These are phyloP conservation scores for Aleiodes sp. DNA, from an alignment of 1,140 invertebrate genomes.

Conservation along the genomic window DNA sequence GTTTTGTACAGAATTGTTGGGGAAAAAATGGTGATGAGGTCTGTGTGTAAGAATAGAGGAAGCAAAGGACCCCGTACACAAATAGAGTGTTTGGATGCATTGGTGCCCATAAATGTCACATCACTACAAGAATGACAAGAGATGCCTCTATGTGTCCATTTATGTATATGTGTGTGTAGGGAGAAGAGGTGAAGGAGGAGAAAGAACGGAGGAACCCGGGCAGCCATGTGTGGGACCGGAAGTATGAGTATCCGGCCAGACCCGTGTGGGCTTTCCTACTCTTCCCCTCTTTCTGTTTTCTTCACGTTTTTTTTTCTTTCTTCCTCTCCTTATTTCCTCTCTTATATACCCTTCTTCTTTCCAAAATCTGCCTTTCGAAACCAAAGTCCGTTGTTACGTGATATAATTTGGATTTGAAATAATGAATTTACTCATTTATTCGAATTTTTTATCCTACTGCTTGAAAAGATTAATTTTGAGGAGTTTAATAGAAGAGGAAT, in stretches of 20 bases:
- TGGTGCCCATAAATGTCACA: slow-evolving; percentile 16
- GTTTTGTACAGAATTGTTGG: slow-evolving; percentile 1
- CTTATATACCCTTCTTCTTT: slow-evolving; percentile 21
- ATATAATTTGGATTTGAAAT: no score
- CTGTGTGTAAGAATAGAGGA: slow-evolving; percentile 1
- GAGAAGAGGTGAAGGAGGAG: slow-evolving; percentile 36
- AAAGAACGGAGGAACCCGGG: slow-evolving; percentile 17
- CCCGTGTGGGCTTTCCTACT: slow-evolving; percentile 65
- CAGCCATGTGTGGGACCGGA: slow-evolving; percentile 65
- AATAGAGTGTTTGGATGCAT: background rate
- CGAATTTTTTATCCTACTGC: background rate
- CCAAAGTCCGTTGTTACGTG: background rate
- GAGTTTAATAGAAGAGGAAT: slow-evolving; percentile 6
- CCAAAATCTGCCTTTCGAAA: background rate
- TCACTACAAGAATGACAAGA: background rate
- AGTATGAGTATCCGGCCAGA: slow-evolving; percentile 67
- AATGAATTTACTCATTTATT: no score
- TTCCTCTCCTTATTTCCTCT: slow-evolving; percentile 35
- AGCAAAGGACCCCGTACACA: background rate
- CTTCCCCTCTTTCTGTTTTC: slow-evolving; percentile 48
- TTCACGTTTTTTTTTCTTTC: slow-evolving; percentile 37
- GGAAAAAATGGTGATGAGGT: slow-evolving; percentile 17
- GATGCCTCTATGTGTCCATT: background rate
- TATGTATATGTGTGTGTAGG: slow-evolving; percentile 32
- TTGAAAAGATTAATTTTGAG: no score